Evolutionary conservation across 2,113 vertebrate species (phyloP).

Genomic region (Xiphophorus couchianus): DNA sequence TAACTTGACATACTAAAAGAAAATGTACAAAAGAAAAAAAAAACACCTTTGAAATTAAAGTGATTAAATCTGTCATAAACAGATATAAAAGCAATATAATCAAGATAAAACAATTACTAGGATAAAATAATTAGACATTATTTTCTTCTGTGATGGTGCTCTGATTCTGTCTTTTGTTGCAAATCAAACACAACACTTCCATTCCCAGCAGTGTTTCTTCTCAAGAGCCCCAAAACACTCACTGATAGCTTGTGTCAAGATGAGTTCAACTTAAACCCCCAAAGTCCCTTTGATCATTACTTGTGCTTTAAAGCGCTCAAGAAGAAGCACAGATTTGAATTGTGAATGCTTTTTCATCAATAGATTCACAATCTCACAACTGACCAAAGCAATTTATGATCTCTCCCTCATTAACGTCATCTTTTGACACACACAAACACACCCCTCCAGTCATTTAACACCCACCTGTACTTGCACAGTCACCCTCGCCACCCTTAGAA

Average conservation of each 20-base stretch:
- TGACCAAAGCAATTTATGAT: neutral
- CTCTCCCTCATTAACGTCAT: neutral
- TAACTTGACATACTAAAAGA: neutral
- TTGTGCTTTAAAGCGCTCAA: neutral
- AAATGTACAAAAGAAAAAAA: neutral
- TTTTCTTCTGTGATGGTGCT: neutral
- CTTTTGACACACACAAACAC: neutral
- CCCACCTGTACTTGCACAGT: conserved; percentile 86
- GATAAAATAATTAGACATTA: neutral
- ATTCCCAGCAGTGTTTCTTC: neutral
- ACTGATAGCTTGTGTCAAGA: neutral
- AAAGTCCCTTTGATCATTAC: neutral
- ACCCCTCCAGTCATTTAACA: conserved; percentile 67
- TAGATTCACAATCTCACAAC: neutral
- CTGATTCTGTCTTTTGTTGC: neutral
- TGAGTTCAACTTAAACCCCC: neutral
- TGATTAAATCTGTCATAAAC: neutral
- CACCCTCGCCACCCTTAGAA: conserved; percentile 88
- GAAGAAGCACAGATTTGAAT: neutral
- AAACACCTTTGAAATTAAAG: neutral
- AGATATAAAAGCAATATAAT: neutral
- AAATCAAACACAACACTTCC: neutral
- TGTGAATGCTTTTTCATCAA: neutral
- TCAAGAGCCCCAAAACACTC: neutral
- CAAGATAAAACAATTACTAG: neutral